phyloP scores from a whole-genome alignment of 2,888 invertebrate genomes.

The Cryptus viduatorius region DNA sequence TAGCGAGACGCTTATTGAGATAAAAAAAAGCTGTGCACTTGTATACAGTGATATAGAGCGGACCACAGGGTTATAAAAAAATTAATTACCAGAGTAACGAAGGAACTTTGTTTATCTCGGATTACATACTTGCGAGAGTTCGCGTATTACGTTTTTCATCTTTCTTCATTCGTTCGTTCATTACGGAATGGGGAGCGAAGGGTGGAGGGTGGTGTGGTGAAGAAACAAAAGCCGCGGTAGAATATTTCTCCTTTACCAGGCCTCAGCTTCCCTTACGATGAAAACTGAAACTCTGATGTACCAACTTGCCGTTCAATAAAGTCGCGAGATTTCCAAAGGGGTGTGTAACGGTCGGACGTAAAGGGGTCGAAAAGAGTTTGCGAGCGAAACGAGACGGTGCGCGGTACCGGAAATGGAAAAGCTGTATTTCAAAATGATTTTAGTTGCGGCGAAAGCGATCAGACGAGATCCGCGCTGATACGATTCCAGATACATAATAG shows the following conservation, averaged over 20 bases:
- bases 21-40: too few species aligned
- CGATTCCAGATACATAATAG: neutral
- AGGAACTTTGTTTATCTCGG: conserved; percentile 30
- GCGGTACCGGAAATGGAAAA: conserved; percentile 7
- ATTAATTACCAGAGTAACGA: conserved; percentile 38
- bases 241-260: neutral
- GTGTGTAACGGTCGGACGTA: conserved; percentile 23
- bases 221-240: neutral
- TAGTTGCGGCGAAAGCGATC: neutral
- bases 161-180: conserved; percentile 17
- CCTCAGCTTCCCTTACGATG: conserved; percentile 1
- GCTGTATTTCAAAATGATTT: neutral
- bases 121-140: conserved; percentile 24
- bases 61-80: conserved; percentile 38
- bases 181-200: neutral
- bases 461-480: conserved; percentile 15
- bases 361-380: conserved; percentile 20
- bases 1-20: too few species aligned
- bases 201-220: too few species aligned
- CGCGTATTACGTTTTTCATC: neutral
- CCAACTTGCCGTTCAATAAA: conserved; percentile 3
- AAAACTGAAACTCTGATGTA: conserved; percentile 39
- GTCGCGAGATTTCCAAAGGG: neutral
- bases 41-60: neutral
- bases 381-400: conserved; percentile 5